phyloP scores from a whole-genome alignment of 1,140 invertebrate species.

The Bradysia coprophila region DNA sequence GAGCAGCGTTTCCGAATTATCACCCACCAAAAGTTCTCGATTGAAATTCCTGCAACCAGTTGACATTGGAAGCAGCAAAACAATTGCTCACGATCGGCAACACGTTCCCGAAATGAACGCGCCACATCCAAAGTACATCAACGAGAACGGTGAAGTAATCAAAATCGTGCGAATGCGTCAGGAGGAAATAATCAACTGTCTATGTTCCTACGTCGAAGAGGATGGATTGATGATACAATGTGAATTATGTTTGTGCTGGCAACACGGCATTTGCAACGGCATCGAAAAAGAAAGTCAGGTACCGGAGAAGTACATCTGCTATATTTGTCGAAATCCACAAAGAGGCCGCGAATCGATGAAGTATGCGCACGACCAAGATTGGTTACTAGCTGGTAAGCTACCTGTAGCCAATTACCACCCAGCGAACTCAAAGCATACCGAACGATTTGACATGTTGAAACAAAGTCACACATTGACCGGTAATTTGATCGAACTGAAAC shows the following conservation, averaged over 20 bases:
- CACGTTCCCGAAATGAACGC: too few relatives aligned
- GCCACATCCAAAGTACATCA: constrained; percentile 16
- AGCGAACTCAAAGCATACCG: constrained; percentile 20
- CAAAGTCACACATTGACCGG: constrained; percentile 52
- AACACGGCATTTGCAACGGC: constrained; percentile 75
- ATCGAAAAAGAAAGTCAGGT: constrained; percentile 62
- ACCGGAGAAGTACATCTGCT: constrained; percentile 80
- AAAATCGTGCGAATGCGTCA: constrained; percentile 45
- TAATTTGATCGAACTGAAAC: constrained; percentile 41
- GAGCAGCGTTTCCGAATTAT: background rate
- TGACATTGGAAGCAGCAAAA: background rate
- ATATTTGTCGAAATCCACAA: constrained; percentile 62
- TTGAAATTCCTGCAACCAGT: background rate
- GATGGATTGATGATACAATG: constrained; percentile 92
- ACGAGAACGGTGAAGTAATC: constrained; percentile 37
- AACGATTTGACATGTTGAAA: constrained; percentile 31
- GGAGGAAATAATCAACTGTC: constrained; percentile 76
- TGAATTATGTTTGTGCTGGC: constrained; percentile 86
- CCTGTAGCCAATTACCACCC: constrained; percentile 30
- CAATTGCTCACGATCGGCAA: background rate
- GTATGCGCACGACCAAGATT: constrained; percentile 71
- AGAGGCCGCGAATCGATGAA: constrained; percentile 46
- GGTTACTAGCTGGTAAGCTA: constrained; percentile 64
- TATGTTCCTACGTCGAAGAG: constrained; percentile 62
- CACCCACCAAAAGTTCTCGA: background rate